phyloP scores from a whole-genome alignment of 2,113 vertebrate genomes.

The Zosterops japonicus region DNA sequence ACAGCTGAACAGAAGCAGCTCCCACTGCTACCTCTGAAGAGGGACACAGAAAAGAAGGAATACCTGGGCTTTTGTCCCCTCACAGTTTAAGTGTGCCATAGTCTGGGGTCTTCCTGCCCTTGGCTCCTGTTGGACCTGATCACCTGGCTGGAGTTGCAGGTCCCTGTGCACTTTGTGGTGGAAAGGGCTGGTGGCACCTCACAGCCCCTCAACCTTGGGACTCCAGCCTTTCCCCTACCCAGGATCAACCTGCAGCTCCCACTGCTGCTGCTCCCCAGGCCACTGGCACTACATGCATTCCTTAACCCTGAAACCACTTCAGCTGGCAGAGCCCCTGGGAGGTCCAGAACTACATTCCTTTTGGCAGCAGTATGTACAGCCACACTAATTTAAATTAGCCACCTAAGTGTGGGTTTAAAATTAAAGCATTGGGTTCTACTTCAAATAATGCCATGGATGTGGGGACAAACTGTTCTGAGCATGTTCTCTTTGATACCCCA shows the following conservation, averaged over 20 bases:
- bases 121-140: background rate
- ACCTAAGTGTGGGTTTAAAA: background rate
- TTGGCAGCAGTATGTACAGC: background rate
- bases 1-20: background rate
- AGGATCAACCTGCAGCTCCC: background rate
- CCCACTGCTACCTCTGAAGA: background rate
- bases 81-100: background rate
- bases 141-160: background rate
- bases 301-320: background rate
- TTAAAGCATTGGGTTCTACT: background rate
- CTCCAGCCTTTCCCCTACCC: background rate
- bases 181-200: background rate
- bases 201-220: background rate
- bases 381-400: background rate
- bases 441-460: background rate
- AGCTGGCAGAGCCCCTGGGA: background rate
- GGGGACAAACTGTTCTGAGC: background rate
- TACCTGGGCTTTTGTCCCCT: background rate
- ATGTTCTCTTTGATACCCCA: background rate
- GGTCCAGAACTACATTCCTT: background rate
- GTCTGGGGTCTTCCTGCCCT: background rate
- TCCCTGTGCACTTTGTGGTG: background rate
- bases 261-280: background rate
- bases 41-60: no score
- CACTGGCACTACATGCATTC: accelerated